Percentiles rank a stretch among this genome's conserved stretches.
Evolutionary conservation across 1,140 invertebrate genomes (phyloP).

Genomic region (Latrodectus geometricus): DNA sequence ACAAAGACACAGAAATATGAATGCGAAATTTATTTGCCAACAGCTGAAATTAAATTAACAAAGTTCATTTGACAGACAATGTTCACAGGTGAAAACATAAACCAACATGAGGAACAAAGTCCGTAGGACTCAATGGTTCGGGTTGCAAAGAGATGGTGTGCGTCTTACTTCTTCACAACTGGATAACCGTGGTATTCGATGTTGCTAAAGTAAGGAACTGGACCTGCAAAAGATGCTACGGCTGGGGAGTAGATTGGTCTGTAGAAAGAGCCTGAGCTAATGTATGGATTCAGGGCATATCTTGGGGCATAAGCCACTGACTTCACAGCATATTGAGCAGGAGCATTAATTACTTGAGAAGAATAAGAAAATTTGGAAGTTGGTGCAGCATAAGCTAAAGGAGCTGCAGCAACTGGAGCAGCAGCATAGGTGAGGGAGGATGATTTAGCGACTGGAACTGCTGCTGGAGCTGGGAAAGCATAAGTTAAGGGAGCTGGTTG

Average conservation of each 20-base stretch:
- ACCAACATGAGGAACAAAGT: conserved; percentile 43
- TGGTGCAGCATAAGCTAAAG: conserved; percentile 39
- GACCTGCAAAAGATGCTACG: conserved; percentile 47
- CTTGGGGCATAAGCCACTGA: conserved; percentile 29
- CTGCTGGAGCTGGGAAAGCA: conserved; percentile 66
- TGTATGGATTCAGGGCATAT: conserved; percentile 19
- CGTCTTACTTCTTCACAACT: conserved; percentile 41
- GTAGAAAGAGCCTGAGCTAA: conserved; percentile 22
- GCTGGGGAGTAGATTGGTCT: conserved; percentile 36
- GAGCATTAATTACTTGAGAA: conserved; percentile 22
- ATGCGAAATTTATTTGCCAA: background rate
- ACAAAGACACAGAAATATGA: background rate
- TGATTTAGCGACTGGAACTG: conserved; percentile 51
- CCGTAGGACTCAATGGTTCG: conserved; percentile 35
- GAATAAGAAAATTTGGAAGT: conserved; percentile 35
- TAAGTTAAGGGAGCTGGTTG: background rate
- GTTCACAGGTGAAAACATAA: background rate
- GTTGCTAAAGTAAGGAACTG: conserved; percentile 52
- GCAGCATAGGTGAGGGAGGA: conserved; percentile 4
- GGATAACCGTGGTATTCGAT: conserved; percentile 57
- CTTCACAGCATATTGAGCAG: background rate
- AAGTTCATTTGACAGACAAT: background rate
- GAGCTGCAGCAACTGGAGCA: conserved; percentile 31
- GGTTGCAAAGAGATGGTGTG: conserved; percentile 9
- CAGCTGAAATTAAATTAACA: background rate